Evolutionary conservation across 2,113 vertebrate species (phyloP).

Genomic region (Antechinus stuartii): DNA sequence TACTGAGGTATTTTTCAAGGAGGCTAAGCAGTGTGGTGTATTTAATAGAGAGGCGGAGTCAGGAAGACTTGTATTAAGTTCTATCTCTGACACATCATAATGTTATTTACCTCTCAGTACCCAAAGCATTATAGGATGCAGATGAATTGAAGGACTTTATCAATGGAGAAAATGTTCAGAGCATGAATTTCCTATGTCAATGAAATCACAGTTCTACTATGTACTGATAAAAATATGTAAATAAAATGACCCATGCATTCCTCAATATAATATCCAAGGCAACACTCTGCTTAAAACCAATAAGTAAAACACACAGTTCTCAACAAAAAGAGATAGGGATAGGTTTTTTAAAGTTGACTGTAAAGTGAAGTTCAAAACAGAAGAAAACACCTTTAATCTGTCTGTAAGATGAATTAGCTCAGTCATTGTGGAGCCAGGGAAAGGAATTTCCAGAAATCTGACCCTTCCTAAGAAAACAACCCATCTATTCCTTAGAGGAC

Average conservation of each 20-base stretch:
- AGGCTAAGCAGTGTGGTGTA: not conserved
- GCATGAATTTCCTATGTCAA: not conserved
- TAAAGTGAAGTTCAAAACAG: slow-evolving; percentile 51
- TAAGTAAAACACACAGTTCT: slow-evolving; percentile 42
- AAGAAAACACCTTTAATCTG: slow-evolving; percentile 28
- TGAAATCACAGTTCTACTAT: not conserved
- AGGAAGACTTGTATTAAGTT: not conserved
- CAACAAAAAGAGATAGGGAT: slow-evolving; percentile 49
- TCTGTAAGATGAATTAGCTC: slow-evolving; percentile 42
- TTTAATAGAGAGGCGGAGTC: not conserved
- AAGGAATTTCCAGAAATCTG: slow-evolving; percentile 46
- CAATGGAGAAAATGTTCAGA: not conserved
- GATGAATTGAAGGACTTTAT: not conserved
- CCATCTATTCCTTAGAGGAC: slow-evolving; percentile 41
- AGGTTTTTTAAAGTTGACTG: slow-evolving; percentile 17
- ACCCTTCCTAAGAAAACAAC: slow-evolving; percentile 25
- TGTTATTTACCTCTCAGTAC: not conserved
- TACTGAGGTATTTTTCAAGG: not conserved
- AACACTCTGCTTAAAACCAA: not conserved
- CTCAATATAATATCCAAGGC: not conserved
- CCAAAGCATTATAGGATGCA: not conserved
- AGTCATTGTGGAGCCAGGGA: slow-evolving; percentile 50
- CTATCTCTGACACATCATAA: not conserved
- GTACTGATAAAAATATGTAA: not conserved
- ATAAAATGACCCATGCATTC: not conserved